Evolutionary conservation across 2,113 vertebrate genomes (phyloP), one percentile per base, ranked within the genome.

Genomic region (Phaethornis superciliosus): DNA sequence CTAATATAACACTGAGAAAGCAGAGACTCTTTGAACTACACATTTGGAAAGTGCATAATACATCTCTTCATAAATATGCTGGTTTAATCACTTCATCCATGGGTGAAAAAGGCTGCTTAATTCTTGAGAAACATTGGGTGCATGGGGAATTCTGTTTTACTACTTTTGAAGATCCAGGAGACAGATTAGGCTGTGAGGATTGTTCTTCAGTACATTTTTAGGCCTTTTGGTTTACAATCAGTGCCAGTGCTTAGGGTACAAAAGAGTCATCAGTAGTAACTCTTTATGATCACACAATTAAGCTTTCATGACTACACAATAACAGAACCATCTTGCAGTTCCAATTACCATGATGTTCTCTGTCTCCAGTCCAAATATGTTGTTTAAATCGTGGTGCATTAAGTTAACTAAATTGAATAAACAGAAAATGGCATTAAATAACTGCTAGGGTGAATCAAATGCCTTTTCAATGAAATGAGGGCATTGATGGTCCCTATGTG

Each of bases 21-120:
- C 77, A 92, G 67, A 83, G 46, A 74, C 46, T 28, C 55, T 94
- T 94, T 95, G 88, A 96, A 95, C 65, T 40, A 81, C 56, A 32
- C 27, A 60, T 85, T 91, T 85, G 59, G 62, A 93, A 89, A 79
- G 42, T 32, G 15, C 24, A 72, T 62, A 82, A 18, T 33, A 26
- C 49, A 92, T 76, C 24, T 85, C 32, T 58, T 68, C 60, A 27
- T 80, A 91, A 93, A 91, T 77, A 81, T 2, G 4, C 30, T 11
- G 0, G 20, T 72, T 72, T 91, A 91, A 93, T 89, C 70, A 22
- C 44, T 92, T 85, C 33, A 12, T 40, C 70, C 82, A 47, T 7
- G 24, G 51, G 22, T 78, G 35, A 37, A 70, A 87, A 81, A 65
- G 26, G 9, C 49, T 90, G 49, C 59, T 67, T 84, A 8, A 2